Conservation (phyloP, 2,113 vertebrate species). For the Psammodynastes pulverulentus region DNA sequence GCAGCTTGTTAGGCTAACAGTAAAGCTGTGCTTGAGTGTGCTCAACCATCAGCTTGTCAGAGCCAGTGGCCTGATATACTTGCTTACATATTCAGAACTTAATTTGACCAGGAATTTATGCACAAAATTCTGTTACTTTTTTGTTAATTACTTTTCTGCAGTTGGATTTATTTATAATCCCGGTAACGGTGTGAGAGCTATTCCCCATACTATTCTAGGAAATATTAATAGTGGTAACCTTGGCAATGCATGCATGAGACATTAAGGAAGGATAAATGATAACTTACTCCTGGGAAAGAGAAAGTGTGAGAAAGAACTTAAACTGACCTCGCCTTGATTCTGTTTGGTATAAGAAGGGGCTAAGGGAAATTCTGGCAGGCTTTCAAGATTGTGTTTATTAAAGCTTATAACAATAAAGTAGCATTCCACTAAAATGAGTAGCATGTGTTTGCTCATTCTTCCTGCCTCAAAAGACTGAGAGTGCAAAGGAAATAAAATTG, state of each 20-base stretch:
- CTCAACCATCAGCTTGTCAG: background rate
- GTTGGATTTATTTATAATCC: background rate
- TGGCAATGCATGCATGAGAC: background rate
- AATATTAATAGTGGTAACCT: background rate
- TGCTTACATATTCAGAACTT: background rate
- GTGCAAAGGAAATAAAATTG: background rate
- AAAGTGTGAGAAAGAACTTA: background rate
- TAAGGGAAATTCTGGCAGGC: background rate
- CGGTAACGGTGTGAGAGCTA: background rate
- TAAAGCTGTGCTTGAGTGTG: background rate
- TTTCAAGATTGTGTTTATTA: background rate
- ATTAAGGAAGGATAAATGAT: background rate
- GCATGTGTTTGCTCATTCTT: background rate
- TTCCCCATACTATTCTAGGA: background rate
- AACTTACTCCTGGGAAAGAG: background rate
- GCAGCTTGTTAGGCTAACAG: background rate
- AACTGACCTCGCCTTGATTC: background rate
- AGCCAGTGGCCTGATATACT: background rate
- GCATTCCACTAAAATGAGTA: background rate
- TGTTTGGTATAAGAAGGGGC: background rate
- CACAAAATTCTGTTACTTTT: background rate
- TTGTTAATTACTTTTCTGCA: background rate
- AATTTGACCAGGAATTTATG: background rate
- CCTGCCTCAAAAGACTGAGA: background rate
- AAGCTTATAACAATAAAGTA: background rate